A percentile compares a stretch with the other conserved stretches of the same genome.
phyloP scores from a whole-genome alignment of 2,113 vertebrate genomes.

The Ophthalmotilapia sp. region DNA sequence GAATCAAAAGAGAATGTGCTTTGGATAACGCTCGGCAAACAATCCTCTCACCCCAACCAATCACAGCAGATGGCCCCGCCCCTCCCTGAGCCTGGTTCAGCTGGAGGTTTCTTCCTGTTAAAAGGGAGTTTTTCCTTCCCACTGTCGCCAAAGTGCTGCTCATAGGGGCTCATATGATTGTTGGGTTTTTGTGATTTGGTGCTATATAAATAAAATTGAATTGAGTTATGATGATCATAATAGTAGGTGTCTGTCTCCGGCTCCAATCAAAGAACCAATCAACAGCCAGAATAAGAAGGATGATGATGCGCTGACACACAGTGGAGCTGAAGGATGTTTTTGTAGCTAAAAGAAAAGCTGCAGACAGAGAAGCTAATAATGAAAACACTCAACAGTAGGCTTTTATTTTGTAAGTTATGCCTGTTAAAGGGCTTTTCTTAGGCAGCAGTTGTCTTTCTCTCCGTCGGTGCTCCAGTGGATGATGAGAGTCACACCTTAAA shows the following conservation, averaged over 20 bases:
- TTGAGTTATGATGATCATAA: not conserved
- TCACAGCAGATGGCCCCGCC: not conserved
- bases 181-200: rapidly evolving
- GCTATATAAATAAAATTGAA: not conserved
- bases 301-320: not conserved
- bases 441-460: not conserved
- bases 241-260: not conserved
- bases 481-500: not conserved
- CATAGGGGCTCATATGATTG: not conserved
- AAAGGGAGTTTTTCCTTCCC: not conserved
- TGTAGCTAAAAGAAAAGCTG: not conserved
- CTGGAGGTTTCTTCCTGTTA: rapidly evolving
- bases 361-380: not conserved
- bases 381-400: not conserved
- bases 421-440: not conserved
- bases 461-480: not conserved
- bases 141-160: rapidly evolving
- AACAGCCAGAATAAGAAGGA: not conserved
- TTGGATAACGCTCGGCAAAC: too few species aligned
- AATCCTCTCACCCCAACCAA: not conserved
- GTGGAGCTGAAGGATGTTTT: not conserved
- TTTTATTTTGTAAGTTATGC: not conserved
- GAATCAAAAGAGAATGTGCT: too few species aligned
- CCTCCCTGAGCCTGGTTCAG: not conserved
- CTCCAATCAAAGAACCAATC: not conserved